Base-by-base conservation (phyloP, 1,140 invertebrate genomes). In the Aphis craccivora region DNA sequence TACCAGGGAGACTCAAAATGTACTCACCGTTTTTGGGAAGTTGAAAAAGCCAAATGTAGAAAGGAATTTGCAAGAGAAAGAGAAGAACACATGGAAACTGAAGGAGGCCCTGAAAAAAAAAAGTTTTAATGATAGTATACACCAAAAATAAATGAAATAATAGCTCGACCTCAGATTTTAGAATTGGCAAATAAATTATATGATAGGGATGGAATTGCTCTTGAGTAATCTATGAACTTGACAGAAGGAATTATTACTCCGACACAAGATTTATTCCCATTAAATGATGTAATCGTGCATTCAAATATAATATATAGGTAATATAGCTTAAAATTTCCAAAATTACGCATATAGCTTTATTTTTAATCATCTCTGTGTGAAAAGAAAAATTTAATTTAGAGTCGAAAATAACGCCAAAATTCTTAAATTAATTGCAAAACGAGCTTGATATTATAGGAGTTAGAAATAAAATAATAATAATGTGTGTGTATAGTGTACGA, bases 31-130 rank as follows among this genome's bases (percentile, higher is more conserved):
- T 87, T 87, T 87, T 87, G 86, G 23, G 86, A 87, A 14, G 86
- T 87, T 40, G 86, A 87, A 48, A 87, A 83, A 35, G 76, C n/a
- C n/a, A 83, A 83, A 37, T 30, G 43, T 87, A 87, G 86, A 48
- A 48, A 87, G 8, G 86, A 43, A 45, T 48, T 87, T 87, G 86
- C 43, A 25, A 30, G 40, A 30, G 86, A 87, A 87, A 67, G 60
- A 7, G 9, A 14, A 67, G 60, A 43, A 87, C 86, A 87, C 8
- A 45, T 87, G 86, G 30, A 22, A 87, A 87, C 86, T 87, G 86
- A 43, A 48, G 86, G 86, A 45, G 86, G 86, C 20, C 86, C 86
- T 45, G 86, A 87, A 87, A 87, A 87, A 87, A 87, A 43, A n/a
- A 87, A 45, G 86, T 87, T 87, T 45, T 48, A 48, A n/a, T 48